These are phyloP conservation scores for Yasuhikotakia modesta DNA, from an alignment of 2,797 vertebrate species.

Conservation along the genomic window DNA sequence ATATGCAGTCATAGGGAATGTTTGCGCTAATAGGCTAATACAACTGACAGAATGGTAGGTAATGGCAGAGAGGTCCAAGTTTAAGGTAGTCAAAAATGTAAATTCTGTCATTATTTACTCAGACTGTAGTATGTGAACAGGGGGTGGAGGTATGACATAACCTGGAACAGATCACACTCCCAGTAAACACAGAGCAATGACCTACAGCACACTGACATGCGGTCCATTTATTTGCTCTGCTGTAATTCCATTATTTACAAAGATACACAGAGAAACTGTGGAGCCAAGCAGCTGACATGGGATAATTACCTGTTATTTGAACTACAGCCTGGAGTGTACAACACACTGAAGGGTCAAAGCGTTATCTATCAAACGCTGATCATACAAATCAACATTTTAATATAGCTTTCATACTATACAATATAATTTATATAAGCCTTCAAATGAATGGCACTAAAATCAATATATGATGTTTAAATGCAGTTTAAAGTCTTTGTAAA, in stretches of 20 bases:
- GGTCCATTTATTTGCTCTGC: neutral
- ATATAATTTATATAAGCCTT: too few species aligned
- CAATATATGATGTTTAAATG: too few species aligned
- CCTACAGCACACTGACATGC: slow-evolving; percentile 1
- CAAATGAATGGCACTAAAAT: too few species aligned
- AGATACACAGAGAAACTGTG: neutral
- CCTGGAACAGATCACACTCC: slow-evolving; percentile 31
- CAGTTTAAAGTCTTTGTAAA: too few species aligned
- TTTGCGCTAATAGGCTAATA: neutral
- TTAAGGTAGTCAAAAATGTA: too few species aligned
- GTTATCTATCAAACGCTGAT: too few species aligned
- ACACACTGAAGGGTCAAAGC: neutral
- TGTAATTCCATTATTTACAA: slow-evolving; percentile 8
- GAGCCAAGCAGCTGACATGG: neutral
- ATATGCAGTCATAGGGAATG: neutral
- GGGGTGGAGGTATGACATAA: neutral
- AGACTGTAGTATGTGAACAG: slow-evolving; percentile 16
- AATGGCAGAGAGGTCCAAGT: neutral
- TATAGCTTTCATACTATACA: too few species aligned
- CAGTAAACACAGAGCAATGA: too few species aligned
- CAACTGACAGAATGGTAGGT: slow-evolving; percentile 5
- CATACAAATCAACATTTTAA: neutral
- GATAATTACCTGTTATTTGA: neutral
- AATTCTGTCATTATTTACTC: too few species aligned
- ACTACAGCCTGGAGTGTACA: too few species aligned